phyloP scores from a whole-genome alignment of 2,113 vertebrate genomes.

The Hypomesus transpacificus region DNA sequence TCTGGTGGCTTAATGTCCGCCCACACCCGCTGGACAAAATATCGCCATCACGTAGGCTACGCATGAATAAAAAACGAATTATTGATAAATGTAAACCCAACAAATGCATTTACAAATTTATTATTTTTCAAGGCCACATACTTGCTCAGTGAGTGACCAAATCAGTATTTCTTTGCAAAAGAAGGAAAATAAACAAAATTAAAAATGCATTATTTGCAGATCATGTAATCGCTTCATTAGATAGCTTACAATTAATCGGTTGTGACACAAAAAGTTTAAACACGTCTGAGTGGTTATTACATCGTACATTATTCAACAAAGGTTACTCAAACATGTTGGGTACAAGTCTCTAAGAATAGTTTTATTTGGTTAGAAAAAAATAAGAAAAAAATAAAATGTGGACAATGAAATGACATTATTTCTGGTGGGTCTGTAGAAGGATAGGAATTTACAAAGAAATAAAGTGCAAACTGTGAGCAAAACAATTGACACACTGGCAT shows the following conservation, averaged over 20 bases:
- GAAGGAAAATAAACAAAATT: constrained; percentile 31
- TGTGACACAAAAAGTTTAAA: constrained; percentile 22
- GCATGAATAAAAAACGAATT: too few species aligned
- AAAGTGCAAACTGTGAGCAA: constrained; percentile 52
- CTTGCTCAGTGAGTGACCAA: constrained; percentile 12
- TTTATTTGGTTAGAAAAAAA: constrained; percentile 1
- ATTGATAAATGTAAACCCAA: not conserved
- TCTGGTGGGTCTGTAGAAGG: not conserved
- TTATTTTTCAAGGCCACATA: constrained; percentile 43
- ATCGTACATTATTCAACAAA: too few species aligned
- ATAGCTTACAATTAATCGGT: constrained; percentile 16
- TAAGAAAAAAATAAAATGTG: not conserved
- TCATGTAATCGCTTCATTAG: constrained; percentile 25
- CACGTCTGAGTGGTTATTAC: not conserved
- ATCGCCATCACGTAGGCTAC: too few species aligned
- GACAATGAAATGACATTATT: not conserved
- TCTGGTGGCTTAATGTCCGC: too few species aligned
- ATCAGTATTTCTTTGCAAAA: constrained; percentile 27
- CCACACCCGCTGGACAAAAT: too few species aligned
- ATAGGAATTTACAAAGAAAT: not conserved
- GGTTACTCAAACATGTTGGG: not conserved
- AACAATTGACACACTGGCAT: not conserved
- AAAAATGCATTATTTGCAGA: constrained; percentile 30
- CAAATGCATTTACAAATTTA: constrained; percentile 3
- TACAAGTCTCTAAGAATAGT: constrained; percentile 1